Evolutionary conservation across 2,888 invertebrate genomes (phyloP), one percentile per base, ranked within the genome.

Genomic region (Acholoe squamosa): DNA sequence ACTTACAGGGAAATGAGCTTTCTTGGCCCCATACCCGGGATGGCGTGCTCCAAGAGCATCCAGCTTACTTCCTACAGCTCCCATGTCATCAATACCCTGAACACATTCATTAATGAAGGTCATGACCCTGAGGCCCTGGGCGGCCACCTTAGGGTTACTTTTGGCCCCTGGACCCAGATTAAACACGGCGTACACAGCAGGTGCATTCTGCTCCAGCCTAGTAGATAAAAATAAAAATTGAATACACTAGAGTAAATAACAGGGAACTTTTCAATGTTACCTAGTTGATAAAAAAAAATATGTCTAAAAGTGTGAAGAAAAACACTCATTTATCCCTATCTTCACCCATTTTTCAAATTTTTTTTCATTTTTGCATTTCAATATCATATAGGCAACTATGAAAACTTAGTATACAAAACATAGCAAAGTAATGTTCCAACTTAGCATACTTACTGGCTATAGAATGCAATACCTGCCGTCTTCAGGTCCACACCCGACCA

Each of bases 141-240:
- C 80, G 10, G 34, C 33, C 33, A 31, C 80, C 43, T 80, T 80
- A 33, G 80, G 16, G 12, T 31, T 34, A 19, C 54, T 19, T 19
- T 54, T 54, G 54, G 54, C 54, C 10, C 33, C 33, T 10, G 16
- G 16, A 14, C 80, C 80, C 16, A 31, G 10, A 5, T 80, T 80
- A n/a, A 80, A 80, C 31, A 80, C 34, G 16, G 80, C 80, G 80
- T 34, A 80, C 31, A n/a, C 25, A 80, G 25, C 80, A 10, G 80
- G 80, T 10, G 80, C 80, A 3, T 19, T 10, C 33, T 80, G 10
- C 16, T 12, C 67, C 67, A 67, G 7, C 7, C 67, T 67, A 25
- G 14, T 7, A 25, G n/a, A 67, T 10, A 54, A 54, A 54, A 54
- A 54, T n/a, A n/a, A n/a, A n/a, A n/a, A n/a, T n/a, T n/a, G n/a